Percentiles rank a stretch among this genome's conserved stretches.
These are phyloP conservation scores for Nesogale talazaci DNA, from an alignment of 2,113 vertebrate genomes.

Conservation along the genomic window DNA sequence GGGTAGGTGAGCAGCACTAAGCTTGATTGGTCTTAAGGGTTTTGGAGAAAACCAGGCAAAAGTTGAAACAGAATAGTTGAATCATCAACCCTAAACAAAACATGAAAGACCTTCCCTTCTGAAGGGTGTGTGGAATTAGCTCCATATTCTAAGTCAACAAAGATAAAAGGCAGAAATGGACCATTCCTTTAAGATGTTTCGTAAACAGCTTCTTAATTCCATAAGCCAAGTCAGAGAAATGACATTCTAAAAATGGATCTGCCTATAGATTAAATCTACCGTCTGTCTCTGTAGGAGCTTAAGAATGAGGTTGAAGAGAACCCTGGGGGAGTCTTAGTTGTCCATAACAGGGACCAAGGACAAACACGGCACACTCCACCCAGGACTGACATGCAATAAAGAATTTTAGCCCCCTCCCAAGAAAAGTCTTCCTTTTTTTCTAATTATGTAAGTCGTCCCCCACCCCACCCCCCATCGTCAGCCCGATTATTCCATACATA, in stretches of 20 bases:
- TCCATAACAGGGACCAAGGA: neutral
- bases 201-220: slow-evolving; percentile 9
- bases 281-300: neutral
- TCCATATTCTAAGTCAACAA: slow-evolving; percentile 28
- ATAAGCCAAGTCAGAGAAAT: neutral
- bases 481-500: neutral
- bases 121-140: neutral
- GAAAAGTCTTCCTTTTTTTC: neutral
- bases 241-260: slow-evolving; percentile 29
- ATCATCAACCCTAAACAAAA: neutral
- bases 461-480: too few species aligned
- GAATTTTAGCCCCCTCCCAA: neutral
- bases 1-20: too few species aligned
- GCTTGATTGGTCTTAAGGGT: too few species aligned
- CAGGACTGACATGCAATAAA: too few species aligned
- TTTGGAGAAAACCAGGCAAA: neutral
- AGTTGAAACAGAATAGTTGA: neutral
- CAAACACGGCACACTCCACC: neutral
- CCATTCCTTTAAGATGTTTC: neutral
- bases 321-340: neutral
- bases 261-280: neutral
- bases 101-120: neutral
- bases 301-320: neutral
- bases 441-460: neutral
- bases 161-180: neutral